Conservation (phyloP, 2,113 vertebrate species). For the Rhea americana region DNA sequence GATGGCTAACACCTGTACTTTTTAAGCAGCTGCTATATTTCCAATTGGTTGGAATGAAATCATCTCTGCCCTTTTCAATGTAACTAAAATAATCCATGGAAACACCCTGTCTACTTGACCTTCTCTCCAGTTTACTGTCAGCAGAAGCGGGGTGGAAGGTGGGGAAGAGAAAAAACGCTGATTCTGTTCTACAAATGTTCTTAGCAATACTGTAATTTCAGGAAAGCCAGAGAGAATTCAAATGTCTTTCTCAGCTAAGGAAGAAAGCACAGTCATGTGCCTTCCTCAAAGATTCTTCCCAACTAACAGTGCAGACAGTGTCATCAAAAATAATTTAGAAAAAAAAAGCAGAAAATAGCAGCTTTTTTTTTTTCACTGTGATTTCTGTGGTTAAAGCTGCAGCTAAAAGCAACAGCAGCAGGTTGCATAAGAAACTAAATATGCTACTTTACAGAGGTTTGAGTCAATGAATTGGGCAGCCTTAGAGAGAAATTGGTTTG, state of each 20-base stretch:
- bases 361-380: background rate
- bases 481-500: background rate
- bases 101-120: background rate
- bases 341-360: background rate
- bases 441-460: slow-evolving; percentile 31
- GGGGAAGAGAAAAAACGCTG: background rate
- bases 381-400: slow-evolving; percentile 30
- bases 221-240: slow-evolving; percentile 16
- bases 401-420: slow-evolving; percentile 47
- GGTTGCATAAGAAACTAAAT: slow-evolving; percentile 55
- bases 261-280: slow-evolving; percentile 1
- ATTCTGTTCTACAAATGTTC: slow-evolving; percentile 17
- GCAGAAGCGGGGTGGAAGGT: background rate
- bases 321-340: background rate
- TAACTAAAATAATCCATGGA: slow-evolving; percentile 7
- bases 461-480: background rate
- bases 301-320: slow-evolving; percentile 47
- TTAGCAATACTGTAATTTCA: background rate
- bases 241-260: slow-evolving; percentile 14
- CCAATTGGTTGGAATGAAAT: background rate
- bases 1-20: background rate
- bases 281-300: background rate
- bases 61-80: background rate
- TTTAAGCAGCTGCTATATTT: background rate
- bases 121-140: background rate